Conservation (phyloP, 2,113 vertebrate species). For the Bambusicola thoracicus region DNA sequence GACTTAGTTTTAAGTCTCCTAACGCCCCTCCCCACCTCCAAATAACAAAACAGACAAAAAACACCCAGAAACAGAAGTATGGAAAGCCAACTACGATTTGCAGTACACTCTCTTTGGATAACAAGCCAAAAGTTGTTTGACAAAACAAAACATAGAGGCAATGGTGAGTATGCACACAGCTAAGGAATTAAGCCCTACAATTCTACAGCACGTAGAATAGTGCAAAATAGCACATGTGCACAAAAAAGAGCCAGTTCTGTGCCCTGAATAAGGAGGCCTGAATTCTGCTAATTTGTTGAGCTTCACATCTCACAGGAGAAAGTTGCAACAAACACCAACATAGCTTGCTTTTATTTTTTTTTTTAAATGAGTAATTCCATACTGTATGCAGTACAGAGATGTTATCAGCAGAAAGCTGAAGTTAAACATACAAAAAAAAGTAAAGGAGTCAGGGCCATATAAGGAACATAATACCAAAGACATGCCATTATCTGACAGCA, state of each 20-base stretch:
- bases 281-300: background rate
- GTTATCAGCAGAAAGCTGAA: background rate
- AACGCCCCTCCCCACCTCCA: background rate
- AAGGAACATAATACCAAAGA: background rate
- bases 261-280: background rate
- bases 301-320: background rate
- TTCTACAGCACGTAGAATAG: background rate
- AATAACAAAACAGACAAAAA: background rate
- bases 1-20: background rate
- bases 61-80: background rate
- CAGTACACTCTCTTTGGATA: background rate
- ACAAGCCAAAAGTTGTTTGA: background rate
- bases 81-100: background rate
- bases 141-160: background rate
- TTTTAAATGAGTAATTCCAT: background rate
- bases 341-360: background rate
- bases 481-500: background rate
- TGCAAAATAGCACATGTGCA: background rate
- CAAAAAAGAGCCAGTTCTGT: background rate
- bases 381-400: background rate
- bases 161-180: background rate
- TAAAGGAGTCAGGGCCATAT: background rate
- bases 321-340: background rate
- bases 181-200: conserved; percentile 11
- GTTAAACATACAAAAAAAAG: background rate